Percentiles rank a stretch among this genome's conserved stretches.
These are phyloP conservation scores for Cetoscarus ocellatus DNA, from an alignment of 2,797 vertebrate genomes.

Conservation along the genomic window DNA sequence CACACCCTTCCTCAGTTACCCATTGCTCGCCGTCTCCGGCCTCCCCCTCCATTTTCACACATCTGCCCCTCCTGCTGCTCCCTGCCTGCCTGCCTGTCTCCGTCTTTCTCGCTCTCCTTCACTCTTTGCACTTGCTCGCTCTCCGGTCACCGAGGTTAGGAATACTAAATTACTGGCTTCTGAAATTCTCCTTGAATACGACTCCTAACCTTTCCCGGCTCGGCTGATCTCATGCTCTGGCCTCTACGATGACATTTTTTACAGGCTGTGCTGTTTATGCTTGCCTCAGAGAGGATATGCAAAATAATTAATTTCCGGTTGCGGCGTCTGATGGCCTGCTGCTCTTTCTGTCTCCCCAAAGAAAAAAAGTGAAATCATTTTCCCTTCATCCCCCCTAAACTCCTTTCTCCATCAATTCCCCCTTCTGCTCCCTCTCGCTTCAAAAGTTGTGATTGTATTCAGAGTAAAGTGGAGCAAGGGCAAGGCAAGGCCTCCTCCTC, in stretches of 20 bases:
- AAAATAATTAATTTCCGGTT: slow-evolving; percentile 66
- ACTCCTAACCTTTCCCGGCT: slow-evolving; percentile 32
- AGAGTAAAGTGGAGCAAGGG: slow-evolving; percentile 59
- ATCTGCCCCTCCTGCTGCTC: slow-evolving; percentile 46
- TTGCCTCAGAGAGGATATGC: slow-evolving; percentile 44
- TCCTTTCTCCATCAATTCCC: slow-evolving; percentile 29
- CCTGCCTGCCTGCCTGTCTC: slow-evolving; percentile 24
- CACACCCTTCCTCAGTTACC: slow-evolving; percentile 37
- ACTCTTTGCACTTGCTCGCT: slow-evolving; percentile 2
- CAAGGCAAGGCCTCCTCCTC: slow-evolving; percentile 55
- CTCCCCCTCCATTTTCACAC: slow-evolving; percentile 53
- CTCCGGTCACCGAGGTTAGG: slow-evolving; percentile 27
- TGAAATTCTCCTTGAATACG: slow-evolving; percentile 45
- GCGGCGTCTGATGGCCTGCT: slow-evolving; percentile 39
- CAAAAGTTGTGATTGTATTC: slow-evolving; percentile 56
- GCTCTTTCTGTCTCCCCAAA: slow-evolving; percentile 35
- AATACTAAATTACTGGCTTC: slow-evolving; percentile 40
- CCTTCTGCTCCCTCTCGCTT: slow-evolving; percentile 15
- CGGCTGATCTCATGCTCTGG: slow-evolving; percentile 17
- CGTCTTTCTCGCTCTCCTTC: slow-evolving; percentile 18
- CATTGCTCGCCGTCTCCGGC: slow-evolving; percentile 24
- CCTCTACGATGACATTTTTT: slow-evolving; percentile 48
- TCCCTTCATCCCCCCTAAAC: slow-evolving; percentile 13
- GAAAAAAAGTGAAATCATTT: slow-evolving; percentile 7
- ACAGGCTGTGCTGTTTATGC: slow-evolving; percentile 26